Evolutionary conservation across 2,113 vertebrate genomes (phyloP).

Genomic region (Monarcha castaneiventris): DNA sequence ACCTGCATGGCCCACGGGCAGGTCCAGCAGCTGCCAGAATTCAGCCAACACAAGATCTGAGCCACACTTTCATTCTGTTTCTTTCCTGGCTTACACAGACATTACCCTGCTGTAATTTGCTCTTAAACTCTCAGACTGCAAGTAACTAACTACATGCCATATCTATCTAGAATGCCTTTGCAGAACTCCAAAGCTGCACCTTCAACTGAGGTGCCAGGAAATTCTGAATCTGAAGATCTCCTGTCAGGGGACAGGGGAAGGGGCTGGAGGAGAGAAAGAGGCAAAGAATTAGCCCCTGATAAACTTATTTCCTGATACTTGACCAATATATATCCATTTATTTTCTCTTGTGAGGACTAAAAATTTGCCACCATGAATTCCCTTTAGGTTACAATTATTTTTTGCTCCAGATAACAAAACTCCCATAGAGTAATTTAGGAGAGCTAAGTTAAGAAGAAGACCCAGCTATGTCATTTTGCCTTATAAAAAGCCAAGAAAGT

Average conservation of each 20-base stretch:
- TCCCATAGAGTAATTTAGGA: not conserved
- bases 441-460: not conserved
- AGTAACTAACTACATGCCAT: not conserved
- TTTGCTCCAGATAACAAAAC: not conserved
- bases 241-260: not conserved
- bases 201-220: not conserved
- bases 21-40: not conserved
- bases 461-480: not conserved
- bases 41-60: not conserved
- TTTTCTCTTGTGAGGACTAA: not conserved
- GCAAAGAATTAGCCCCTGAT: not conserved
- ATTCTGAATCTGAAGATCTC: not conserved
- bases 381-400: not conserved
- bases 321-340: not conserved
- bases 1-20: fast-evolving
- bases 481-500: not conserved
- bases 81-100: not conserved
- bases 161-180: not conserved
- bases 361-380: not conserved
- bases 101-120: not conserved
- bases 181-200: not conserved
- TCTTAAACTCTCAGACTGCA: not conserved
- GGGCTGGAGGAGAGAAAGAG: not conserved
- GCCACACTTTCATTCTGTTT: not conserved
- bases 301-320: not conserved